Evolutionary conservation across 2,113 vertebrate genomes (phyloP).

Genomic region (Sturnus vulgaris): DNA sequence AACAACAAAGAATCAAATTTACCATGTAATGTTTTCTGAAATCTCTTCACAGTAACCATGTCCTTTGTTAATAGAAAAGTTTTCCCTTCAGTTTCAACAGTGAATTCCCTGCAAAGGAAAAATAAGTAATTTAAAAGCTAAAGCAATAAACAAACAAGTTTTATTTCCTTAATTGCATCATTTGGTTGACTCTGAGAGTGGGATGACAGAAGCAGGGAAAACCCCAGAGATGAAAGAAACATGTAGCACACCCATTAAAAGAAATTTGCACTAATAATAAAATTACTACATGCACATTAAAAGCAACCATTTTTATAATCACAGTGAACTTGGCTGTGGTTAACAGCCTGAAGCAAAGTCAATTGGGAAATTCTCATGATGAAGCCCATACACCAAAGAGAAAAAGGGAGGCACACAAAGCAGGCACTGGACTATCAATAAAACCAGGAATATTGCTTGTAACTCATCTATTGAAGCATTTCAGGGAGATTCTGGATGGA

Average conservation of each 20-base stretch:
- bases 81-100: conserved; percentile 90
- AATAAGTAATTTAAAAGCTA: background rate
- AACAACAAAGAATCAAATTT: conserved; percentile 39
- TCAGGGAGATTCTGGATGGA: background rate
- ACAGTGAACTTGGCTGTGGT: background rate
- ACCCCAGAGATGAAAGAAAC: background rate
- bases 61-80: conserved; percentile 90
- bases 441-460: background rate
- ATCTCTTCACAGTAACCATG: conserved; percentile 93
- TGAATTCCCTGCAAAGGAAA: conserved; percentile 84
- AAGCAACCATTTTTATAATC: background rate
- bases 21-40: conserved; percentile 96
- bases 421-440: background rate
- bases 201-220: background rate
- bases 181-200: background rate
- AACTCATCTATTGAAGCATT: background rate
- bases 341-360: conserved; percentile 1
- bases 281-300: background rate
- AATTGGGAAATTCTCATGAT: background rate
- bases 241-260: background rate
- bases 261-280: background rate
- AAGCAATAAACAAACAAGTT: background rate
- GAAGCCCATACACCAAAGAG: background rate
- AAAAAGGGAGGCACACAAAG: background rate
- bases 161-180: background rate